Conservation (phyloP, 2,113 vertebrate species). For the Onychorhynchus coronatus region DNA sequence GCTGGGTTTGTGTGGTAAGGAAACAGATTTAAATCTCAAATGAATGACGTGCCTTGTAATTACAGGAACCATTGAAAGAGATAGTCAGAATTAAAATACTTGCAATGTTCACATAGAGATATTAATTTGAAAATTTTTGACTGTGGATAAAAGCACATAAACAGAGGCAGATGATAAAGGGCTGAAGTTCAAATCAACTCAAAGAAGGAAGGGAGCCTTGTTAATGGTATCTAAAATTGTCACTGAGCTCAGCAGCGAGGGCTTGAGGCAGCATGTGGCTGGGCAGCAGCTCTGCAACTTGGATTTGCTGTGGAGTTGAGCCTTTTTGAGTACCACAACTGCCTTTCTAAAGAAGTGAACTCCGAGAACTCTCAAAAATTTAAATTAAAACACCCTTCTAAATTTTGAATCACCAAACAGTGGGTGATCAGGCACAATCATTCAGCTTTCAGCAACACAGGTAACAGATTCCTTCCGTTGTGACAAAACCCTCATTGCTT, state of each 20-base stretch:
- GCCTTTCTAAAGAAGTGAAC: background rate
- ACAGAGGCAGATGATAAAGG: background rate
- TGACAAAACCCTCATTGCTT: background rate
- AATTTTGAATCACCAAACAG: background rate
- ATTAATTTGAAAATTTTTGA: background rate
- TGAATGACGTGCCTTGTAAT: conserved; percentile 54
- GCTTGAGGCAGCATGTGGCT: background rate
- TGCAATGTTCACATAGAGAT: background rate
- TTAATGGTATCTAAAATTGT: background rate
- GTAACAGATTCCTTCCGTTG: background rate
- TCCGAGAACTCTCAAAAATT: background rate
- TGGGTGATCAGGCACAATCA: conserved; percentile 23
- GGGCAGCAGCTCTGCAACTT: background rate
- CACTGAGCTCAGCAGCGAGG: background rate
- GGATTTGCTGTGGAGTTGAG: accelerated
- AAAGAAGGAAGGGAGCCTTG: background rate
- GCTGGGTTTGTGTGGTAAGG: conserved; percentile 57
- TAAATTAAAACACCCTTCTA: background rate
- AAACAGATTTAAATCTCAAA: conserved; percentile 39
- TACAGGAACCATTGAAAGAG: conserved; percentile 40
- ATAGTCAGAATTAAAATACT: conserved; percentile 54
- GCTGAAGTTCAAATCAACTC: background rate
- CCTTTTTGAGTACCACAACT: background rate
- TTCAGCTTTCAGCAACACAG: background rate
- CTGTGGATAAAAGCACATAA: background rate